phyloP scores from a whole-genome alignment of 2,888 invertebrate genomes.

The Argyra leucocephala region DNA sequence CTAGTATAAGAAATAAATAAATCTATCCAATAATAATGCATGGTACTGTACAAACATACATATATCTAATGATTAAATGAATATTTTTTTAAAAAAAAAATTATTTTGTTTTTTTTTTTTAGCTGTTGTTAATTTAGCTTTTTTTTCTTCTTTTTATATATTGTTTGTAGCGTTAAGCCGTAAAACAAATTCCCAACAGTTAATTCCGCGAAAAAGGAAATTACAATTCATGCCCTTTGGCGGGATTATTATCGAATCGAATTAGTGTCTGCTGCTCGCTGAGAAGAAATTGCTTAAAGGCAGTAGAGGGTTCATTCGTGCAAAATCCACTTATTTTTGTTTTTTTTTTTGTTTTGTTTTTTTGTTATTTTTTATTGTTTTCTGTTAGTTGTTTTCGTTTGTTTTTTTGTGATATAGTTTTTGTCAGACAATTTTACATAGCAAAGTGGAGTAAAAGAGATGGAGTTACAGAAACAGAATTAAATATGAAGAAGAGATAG shows the following conservation, averaged over 20 bases:
- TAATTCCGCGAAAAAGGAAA: conserved; percentile 42
- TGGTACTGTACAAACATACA: background rate
- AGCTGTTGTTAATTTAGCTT: background rate
- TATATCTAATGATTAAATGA: background rate
- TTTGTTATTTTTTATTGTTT: background rate
- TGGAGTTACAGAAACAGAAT: background rate
- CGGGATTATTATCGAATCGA: conserved; percentile 42
- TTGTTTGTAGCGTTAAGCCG: background rate
- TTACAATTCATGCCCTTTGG: conserved; percentile 43
- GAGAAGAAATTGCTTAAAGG: conserved; percentile 7
- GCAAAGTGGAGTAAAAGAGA: background rate
- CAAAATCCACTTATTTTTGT: background rate
- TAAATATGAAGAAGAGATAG: background rate
- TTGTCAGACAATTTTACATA: background rate
- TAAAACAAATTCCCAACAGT: conserved; percentile 4
- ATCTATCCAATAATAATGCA: no score
- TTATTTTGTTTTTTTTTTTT: background rate
- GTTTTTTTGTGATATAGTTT: background rate
- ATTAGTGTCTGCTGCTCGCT: conserved; percentile 34
- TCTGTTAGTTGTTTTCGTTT: background rate
- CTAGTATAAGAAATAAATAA: no score
- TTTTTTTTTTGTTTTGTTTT: background rate
- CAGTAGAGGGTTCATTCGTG: background rate
- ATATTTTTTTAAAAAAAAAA: no score
- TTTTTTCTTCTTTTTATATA: background rate